Conservation (phyloP, 1,140 invertebrate genomes). For the Macrostomum lignano region DNA sequence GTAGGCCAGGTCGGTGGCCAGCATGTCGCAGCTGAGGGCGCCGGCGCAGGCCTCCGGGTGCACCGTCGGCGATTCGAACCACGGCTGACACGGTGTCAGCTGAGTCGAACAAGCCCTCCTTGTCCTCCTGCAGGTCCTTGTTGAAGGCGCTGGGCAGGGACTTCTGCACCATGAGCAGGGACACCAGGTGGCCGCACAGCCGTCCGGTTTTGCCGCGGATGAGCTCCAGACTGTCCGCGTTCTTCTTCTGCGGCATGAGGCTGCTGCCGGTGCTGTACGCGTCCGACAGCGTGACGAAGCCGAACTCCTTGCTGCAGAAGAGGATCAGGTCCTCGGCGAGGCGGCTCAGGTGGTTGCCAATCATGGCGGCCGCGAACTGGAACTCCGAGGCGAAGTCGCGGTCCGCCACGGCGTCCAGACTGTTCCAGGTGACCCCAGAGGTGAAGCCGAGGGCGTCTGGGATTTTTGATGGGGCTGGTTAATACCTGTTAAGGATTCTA, state of each 20-base stretch:
- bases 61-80: no score
- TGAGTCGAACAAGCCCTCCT: no score
- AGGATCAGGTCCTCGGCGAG: constrained; percentile 51
- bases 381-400: constrained; percentile 38
- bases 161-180: no score
- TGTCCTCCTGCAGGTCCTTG: no score
- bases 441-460: no score
- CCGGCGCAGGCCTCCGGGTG: no score
- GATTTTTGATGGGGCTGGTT: no score
- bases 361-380: constrained; percentile 29
- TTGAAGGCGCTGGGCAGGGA: no score
- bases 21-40: constrained; percentile 41
- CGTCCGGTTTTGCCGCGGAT: constrained; percentile 37
- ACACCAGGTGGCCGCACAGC: constrained; percentile 27
- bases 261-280: constrained; percentile 48
- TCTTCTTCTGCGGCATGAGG: constrained; percentile 57
- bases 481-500: no score
- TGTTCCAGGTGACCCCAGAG: constrained; percentile 39
- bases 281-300: constrained; percentile 41
- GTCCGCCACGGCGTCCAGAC: constrained; percentile 38
- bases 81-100: no score
- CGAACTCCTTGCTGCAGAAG: constrained; percentile 45
- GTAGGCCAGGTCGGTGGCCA: constrained; percentile 51
- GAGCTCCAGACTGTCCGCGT: constrained; percentile 51
- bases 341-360: constrained; percentile 37